phyloP scores from a whole-genome alignment of 1,140 invertebrate genomes.

The Apis laboriosa region DNA sequence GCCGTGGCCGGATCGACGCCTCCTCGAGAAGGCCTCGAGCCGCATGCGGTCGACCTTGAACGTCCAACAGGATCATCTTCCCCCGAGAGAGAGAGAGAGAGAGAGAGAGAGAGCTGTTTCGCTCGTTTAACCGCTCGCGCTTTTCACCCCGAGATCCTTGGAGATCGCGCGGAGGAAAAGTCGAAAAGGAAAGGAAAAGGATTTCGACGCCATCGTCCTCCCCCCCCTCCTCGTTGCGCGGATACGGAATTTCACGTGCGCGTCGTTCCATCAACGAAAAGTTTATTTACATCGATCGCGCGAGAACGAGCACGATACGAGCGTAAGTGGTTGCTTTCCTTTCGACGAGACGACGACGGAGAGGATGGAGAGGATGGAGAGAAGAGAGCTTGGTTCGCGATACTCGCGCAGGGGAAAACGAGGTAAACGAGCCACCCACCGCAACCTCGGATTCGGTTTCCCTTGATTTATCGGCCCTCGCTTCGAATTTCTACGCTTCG shows the following conservation, averaged over 20 bases:
- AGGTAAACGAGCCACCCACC: constrained; percentile 14
- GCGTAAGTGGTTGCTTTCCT: constrained; percentile 54
- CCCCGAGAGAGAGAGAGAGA: constrained; percentile 11
- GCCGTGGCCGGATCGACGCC: constrained; percentile 55
- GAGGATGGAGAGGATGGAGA: neutral
- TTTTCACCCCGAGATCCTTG: neutral
- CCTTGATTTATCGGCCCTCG: constrained; percentile 21
- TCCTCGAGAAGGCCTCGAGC: constrained; percentile 62
- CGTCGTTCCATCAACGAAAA: constrained; percentile 38
- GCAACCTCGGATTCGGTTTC: constrained; percentile 32
- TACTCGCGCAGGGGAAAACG: neutral
- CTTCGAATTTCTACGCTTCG: constrained; percentile 15
- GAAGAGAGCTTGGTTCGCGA: too few species aligned
- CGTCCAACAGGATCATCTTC: constrained; percentile 62
- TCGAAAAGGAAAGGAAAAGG: neutral
- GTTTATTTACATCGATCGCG: constrained; percentile 67
- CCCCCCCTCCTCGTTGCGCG: too few species aligned
- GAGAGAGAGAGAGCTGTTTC: too few species aligned
- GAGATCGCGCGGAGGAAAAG: constrained; percentile 46
- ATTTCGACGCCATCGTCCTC: constrained; percentile 53
- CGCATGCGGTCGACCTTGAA: constrained; percentile 64
- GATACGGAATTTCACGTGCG: too few species aligned
- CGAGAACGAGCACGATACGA: constrained; percentile 23
- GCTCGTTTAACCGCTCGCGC: constrained; percentile 50
- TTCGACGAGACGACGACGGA: constrained; percentile 28